A percentile compares a stretch with the other conserved stretches of the same genome.
These are phyloP conservation scores for Dendrophyllia cribrosa DNA, from an alignment of 64 coral and sea anemone genomes.

Conservation along the genomic window DNA sequence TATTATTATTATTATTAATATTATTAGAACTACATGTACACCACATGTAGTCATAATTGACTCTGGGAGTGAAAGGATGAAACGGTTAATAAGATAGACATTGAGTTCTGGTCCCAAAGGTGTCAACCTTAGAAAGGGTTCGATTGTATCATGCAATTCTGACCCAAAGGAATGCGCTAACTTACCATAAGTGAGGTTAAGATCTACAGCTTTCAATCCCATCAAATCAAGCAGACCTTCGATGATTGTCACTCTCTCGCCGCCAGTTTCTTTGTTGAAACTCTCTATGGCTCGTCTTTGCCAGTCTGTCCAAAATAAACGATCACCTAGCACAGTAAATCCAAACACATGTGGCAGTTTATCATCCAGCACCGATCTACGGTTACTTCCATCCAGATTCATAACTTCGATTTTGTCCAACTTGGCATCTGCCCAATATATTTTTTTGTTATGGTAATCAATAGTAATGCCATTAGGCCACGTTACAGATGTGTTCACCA, in stretches of 20 bases:
- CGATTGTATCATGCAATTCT: background rate
- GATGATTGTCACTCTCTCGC: background rate
- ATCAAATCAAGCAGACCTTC: conserved; percentile 10
- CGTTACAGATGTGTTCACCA: conserved; percentile 71
- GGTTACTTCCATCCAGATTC: conserved; percentile 53
- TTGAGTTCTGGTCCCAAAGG: no score
- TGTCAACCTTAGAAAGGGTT: no score
- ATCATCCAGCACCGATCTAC: background rate
- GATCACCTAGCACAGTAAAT: conserved; percentile 39
- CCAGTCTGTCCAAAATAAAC: conserved; percentile 74
- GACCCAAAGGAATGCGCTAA: background rate
- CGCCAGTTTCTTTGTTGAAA: conserved; percentile 51
- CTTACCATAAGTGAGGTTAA: conserved; percentile 54
- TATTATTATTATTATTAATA: no score
- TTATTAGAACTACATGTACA: no score
- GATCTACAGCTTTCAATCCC: conserved; percentile 65
- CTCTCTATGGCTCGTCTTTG: conserved; percentile 40
- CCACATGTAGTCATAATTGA: no score
- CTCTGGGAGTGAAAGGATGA: no score
- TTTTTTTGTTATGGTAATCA: conserved; percentile 49
- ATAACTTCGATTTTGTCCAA: conserved; percentile 77
- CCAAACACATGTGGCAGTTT: conserved; percentile 71
- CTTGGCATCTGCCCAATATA: conserved; percentile 83
- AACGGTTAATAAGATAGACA: no score
- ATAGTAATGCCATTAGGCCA: conserved; percentile 78